Percentiles rank a stretch among this genome's conserved stretches.
Conservation (phyloP, 2,888 invertebrate genomes). For the Ectobius pallidus region DNA sequence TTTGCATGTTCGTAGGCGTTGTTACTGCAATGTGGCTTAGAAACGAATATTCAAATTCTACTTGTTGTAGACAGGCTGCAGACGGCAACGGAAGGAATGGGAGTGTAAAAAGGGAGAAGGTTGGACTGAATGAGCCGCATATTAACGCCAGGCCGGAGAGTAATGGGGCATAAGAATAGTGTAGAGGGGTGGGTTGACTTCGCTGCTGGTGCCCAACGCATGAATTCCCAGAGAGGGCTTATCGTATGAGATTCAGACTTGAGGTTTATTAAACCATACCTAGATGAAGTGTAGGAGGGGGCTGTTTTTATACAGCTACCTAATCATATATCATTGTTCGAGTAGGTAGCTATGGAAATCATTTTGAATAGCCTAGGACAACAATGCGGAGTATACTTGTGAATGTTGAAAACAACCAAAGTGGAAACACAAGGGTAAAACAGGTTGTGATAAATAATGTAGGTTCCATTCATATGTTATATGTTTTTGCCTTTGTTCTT, state of each 20-base stretch:
- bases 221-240: conserved; percentile 1
- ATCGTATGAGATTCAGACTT: conserved; percentile 1
- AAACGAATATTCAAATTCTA: too few relatives aligned
- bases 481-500: too few relatives aligned
- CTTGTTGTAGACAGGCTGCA: too few relatives aligned
- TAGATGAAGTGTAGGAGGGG: neutral
- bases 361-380: neutral
- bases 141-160: conserved; percentile 9
- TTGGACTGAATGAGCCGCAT: neutral
- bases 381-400: neutral
- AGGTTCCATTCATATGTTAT: too few relatives aligned
- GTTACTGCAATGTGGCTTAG: too few relatives aligned
- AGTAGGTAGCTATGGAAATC: neutral
- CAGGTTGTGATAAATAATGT: too few relatives aligned
- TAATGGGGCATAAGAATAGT: neutral
- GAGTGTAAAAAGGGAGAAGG: too few relatives aligned
- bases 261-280: conserved; percentile 1
- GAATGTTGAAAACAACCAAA: neutral
- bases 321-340: neutral
- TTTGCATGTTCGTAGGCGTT: too few relatives aligned
- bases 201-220: neutral
- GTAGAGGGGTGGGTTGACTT: neutral
- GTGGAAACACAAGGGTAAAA: too few relatives aligned
- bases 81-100: too few relatives aligned
- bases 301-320: neutral